Evolutionary conservation across 2,113 vertebrate genomes (phyloP).

Genomic region (Pao palembangensis): DNA sequence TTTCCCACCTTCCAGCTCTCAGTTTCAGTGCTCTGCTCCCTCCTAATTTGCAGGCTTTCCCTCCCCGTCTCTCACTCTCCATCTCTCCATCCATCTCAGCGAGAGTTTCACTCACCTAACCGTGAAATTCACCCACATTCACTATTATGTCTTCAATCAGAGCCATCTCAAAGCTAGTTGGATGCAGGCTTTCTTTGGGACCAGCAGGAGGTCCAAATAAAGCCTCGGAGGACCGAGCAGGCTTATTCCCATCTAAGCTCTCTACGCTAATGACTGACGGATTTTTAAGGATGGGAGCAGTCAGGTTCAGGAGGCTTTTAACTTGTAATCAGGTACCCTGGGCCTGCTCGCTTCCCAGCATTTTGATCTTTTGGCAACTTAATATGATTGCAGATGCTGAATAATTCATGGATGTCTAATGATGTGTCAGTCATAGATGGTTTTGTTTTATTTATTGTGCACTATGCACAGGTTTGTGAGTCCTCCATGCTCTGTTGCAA

Average conservation of each 20-base stretch:
- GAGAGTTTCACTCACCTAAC: slow-evolving; percentile 68
- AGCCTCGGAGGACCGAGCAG: slow-evolving; percentile 39
- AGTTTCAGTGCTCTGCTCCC: slow-evolving; percentile 27
- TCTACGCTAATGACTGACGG: slow-evolving; percentile 59
- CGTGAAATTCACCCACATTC: slow-evolving; percentile 71
- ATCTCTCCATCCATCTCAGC: slow-evolving; percentile 61
- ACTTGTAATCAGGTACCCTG: slow-evolving; percentile 66
- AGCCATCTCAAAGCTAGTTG: slow-evolving; percentile 53
- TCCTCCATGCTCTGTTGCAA: slow-evolving; percentile 54
- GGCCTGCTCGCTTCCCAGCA: slow-evolving; percentile 49
- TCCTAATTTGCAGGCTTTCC: slow-evolving; percentile 52
- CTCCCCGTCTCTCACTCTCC: slow-evolving; percentile 7
- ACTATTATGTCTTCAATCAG: slow-evolving; percentile 76
- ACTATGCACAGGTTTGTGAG: slow-evolving; percentile 50
- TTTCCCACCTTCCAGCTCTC: slow-evolving; percentile 30
- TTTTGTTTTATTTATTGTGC: slow-evolving; percentile 70
- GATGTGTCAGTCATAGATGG: slow-evolving; percentile 69
- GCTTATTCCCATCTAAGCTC: slow-evolving; percentile 28
- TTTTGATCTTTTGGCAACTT: slow-evolving; percentile 63
- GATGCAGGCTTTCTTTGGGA: slow-evolving; percentile 51
- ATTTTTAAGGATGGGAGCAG: slow-evolving; percentile 41
- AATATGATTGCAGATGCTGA: slow-evolving; percentile 69
- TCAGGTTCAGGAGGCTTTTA: slow-evolving; percentile 61
- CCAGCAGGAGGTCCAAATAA: slow-evolving; percentile 57
- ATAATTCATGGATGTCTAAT: slow-evolving; percentile 73